Percentiles rank a stretch among this genome's conserved stretches.
Evolutionary conservation across 53 echinoderm and acorn worm genomes (phyloP).

Genomic region (Patiria pectinifera): DNA sequence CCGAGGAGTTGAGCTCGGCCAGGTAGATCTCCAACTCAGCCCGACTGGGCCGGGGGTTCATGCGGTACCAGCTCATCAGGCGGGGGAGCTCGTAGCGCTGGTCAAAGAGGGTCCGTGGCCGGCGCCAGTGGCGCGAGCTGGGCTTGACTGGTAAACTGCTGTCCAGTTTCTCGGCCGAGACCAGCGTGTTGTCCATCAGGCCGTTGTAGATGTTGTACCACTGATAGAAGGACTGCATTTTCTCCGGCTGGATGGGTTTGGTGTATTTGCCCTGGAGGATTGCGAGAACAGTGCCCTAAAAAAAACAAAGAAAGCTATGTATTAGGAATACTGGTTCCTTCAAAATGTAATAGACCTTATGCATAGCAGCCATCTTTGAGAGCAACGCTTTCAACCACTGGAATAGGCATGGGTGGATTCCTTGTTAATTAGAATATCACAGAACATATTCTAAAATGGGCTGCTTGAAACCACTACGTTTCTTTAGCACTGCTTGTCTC

Average conservation of each 20-base stretch:
- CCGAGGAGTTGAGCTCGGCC: constrained; percentile 90
- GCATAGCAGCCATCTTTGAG: no score
- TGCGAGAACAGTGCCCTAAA: constrained; percentile 81
- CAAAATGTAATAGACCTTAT: not conserved
- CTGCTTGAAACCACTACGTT: no score
- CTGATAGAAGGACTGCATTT: constrained; percentile 93
- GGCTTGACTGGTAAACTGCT: constrained; percentile 61
- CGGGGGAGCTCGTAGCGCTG: constrained; percentile 88
- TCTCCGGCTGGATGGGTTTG: constrained; percentile 82
- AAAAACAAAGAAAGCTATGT: not conserved
- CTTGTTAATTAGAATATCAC: no score
- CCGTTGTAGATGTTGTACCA: constrained; percentile 98
- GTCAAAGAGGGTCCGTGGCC: constrained; percentile 89
- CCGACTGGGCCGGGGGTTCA: constrained; percentile 88
- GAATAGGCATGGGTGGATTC: no score
- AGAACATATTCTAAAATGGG: no score
- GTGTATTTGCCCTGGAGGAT: constrained; percentile 89
- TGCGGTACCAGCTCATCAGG: constrained; percentile 88
- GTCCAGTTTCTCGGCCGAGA: constrained; percentile 84
- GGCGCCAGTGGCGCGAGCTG: constrained; percentile 74
- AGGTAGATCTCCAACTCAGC: constrained; percentile 89
- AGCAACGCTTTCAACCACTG: no score
- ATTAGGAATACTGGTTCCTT: no score
- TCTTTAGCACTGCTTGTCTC: no score
- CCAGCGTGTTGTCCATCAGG: constrained; percentile 84